A percentile compares a stretch with the other conserved stretches of the same genome.
Evolutionary conservation across 2,797 vertebrate genomes (phyloP).

Genomic region (Danionella dracula): DNA sequence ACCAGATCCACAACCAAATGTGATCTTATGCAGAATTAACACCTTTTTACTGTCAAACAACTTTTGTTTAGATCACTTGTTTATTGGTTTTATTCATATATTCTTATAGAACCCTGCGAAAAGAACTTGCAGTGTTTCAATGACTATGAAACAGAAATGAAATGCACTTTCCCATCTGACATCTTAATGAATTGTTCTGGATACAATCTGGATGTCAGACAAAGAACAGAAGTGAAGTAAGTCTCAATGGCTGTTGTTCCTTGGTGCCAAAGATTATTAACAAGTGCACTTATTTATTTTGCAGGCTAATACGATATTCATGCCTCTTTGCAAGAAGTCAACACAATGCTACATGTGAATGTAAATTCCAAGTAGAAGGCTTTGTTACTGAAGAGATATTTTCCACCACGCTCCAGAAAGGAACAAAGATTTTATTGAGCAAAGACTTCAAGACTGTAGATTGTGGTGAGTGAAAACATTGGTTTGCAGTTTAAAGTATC

Average conservation of each 20-base stretch:
- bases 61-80: no score
- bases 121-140: slow-evolving; percentile 36
- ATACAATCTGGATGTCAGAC: slow-evolving; percentile 23
- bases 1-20: no score
- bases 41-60: no score
- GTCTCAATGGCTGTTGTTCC: neutral
- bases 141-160: slow-evolving; percentile 40
- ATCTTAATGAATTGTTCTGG: slow-evolving; percentile 13
- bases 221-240: accelerated
- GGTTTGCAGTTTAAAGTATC: no score
- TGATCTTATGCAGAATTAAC: no score
- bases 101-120: neutral
- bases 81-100: no score
- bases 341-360: slow-evolving; percentile 19
- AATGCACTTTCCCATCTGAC: slow-evolving; percentile 23
- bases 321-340: slow-evolving; percentile 20
- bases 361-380: neutral
- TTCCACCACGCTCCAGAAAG: neutral
- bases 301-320: neutral
- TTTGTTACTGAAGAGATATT: neutral
- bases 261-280: neutral
- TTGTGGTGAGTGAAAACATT: slow-evolving; percentile 33
- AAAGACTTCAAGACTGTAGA: neutral
- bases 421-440: neutral
- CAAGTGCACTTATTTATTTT: neutral